Conservation (phyloP, 2,113 vertebrate species). For the Psophia crepitans region DNA sequence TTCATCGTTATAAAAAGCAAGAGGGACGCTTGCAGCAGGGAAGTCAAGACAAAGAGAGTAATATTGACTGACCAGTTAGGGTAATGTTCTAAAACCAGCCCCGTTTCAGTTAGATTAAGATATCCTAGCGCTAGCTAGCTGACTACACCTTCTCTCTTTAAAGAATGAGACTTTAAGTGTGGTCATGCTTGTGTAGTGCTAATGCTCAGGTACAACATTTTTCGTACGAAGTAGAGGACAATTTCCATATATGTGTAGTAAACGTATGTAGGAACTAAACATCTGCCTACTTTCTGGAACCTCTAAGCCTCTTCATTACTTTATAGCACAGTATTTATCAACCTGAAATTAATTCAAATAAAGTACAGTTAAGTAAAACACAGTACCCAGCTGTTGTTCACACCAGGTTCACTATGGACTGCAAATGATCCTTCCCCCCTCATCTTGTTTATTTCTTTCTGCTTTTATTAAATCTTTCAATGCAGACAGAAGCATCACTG, state of each 20-base stretch:
- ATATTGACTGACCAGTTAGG: background rate
- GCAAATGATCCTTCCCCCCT: background rate
- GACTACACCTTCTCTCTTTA: background rate
- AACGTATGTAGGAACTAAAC: background rate
- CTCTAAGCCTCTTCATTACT: background rate
- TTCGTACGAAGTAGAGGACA: background rate
- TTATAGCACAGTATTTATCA: background rate
- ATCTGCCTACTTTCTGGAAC: background rate
- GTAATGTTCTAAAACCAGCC: background rate
- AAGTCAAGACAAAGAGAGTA: background rate
- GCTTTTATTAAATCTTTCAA: background rate
- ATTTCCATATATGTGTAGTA: background rate
- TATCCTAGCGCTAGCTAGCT: background rate
- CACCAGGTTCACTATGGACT: background rate
- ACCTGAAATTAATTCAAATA: background rate
- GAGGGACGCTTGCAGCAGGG: background rate
- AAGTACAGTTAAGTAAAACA: background rate
- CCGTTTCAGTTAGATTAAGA: background rate
- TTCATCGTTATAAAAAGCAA: background rate
- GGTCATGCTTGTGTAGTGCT: fast-evolving
- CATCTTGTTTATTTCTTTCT: background rate
- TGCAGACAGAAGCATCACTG: background rate
- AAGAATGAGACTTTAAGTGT: background rate
- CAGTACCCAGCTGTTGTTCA: background rate
- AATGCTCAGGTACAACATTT: background rate